A percentile compares a stretch with the other conserved stretches of the same genome.
These are phyloP conservation scores for Nannobrachium achirus DNA, from an alignment of 2,113 vertebrate genomes.

Conservation along the genomic window DNA sequence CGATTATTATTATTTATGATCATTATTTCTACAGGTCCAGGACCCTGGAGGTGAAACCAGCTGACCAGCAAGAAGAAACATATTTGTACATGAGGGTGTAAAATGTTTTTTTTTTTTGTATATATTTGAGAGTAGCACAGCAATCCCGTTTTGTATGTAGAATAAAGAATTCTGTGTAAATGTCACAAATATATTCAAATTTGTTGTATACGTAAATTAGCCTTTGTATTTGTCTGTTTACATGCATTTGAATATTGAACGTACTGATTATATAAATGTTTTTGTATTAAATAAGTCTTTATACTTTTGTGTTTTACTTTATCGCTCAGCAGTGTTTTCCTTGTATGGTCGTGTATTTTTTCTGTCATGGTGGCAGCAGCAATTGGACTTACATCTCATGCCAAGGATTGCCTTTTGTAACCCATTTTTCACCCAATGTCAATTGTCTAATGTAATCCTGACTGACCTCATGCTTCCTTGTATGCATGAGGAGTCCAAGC, in stretches of 20 bases:
- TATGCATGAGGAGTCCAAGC: too few relatives aligned
- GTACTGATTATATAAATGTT: too few relatives aligned
- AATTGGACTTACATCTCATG: too few relatives aligned
- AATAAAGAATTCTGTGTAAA: constrained; percentile 27
- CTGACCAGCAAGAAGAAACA: constrained; percentile 10
- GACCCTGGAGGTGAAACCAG: constrained; percentile 38
- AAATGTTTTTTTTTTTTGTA: constrained; percentile 59
- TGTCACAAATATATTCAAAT: constrained; percentile 6
- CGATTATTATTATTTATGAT: too few relatives aligned
- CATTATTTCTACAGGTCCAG: constrained; percentile 29
- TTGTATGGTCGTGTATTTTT: too few relatives aligned
- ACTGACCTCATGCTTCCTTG: too few relatives aligned
- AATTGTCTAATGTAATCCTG: too few relatives aligned
- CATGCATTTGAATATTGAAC: too few relatives aligned
- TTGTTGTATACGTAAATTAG: not conserved
- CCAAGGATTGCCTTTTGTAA: too few relatives aligned
- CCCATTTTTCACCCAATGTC: too few relatives aligned
- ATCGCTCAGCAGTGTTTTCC: not conserved
- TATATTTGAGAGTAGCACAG: constrained; percentile 28
- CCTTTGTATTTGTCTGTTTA: too few relatives aligned
- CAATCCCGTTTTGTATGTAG: constrained; percentile 10
- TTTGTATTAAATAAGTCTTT: not conserved
- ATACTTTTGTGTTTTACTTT: not conserved
- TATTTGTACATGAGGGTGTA: constrained; percentile 57
- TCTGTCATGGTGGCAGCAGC: too few relatives aligned